Evolutionary conservation across 2,888 invertebrate species (phyloP).

Genomic region (Ashinkailepas kermadecensis): DNA sequence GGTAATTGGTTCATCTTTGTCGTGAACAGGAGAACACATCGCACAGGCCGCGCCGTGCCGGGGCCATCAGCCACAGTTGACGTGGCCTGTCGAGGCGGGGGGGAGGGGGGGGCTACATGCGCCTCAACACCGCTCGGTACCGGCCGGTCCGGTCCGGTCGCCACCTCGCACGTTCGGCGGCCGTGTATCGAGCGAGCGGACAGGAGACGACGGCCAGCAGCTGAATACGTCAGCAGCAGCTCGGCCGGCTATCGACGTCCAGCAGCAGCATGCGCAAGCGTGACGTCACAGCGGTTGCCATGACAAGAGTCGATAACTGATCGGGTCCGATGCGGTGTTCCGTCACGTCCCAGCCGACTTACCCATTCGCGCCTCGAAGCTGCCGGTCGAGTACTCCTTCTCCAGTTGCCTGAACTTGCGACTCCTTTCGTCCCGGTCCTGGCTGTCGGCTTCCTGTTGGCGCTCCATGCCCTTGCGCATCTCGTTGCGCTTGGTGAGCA

Average conservation of each 20-base stretch:
- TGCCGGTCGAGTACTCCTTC: not conserved
- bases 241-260: not conserved
- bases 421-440: not conserved
- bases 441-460: not conserved
- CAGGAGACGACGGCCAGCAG: too few species aligned
- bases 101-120: too few species aligned
- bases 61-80: too few species aligned
- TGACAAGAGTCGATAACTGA: not conserved
- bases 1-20: not conserved
- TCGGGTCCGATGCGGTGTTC: not conserved
- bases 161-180: too few species aligned
- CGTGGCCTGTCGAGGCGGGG: too few species aligned
- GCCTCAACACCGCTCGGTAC: too few species aligned
- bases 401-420: not conserved
- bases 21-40: not conserved
- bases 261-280: not conserved
- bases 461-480: slow-evolving; percentile 32
- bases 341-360: not conserved
- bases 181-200: too few species aligned
- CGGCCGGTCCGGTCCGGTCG: too few species aligned
- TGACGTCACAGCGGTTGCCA: not conserved
- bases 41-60: too few species aligned
- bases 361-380: not conserved
- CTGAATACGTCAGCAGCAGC: not conserved
- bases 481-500: slow-evolving; percentile 33